Conservation (phyloP, 2,113 vertebrate species). For the Uria aalge region DNA sequence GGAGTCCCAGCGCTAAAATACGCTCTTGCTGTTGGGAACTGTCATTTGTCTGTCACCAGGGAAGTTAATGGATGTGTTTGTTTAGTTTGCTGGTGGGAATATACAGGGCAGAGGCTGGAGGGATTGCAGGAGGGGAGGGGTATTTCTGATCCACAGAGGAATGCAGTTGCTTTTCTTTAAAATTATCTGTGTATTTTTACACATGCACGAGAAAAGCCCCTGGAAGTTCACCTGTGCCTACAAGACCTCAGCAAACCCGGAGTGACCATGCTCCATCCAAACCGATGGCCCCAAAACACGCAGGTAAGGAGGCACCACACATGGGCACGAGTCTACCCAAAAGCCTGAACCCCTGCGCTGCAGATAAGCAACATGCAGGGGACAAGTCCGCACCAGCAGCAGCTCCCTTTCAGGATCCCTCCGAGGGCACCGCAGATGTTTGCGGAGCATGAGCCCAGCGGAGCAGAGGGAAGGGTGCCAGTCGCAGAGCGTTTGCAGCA, state of each 20-base stretch:
- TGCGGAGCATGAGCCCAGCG: fast-evolving
- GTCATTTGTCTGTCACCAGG: slow-evolving; percentile 64
- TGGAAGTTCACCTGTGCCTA: slow-evolving; percentile 14
- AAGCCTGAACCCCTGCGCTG: background rate
- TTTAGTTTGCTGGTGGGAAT: slow-evolving; percentile 63
- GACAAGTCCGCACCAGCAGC: fast-evolving
- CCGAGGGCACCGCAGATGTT: fast-evolving
- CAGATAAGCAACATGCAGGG: background rate
- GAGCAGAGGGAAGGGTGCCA: background rate
- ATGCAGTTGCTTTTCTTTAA: slow-evolving; percentile 52
- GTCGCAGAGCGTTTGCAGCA: background rate
- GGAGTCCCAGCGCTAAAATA: slow-evolving; percentile 16
- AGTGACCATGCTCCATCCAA: background rate
- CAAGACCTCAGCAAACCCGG: background rate
- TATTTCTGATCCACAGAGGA: slow-evolving; percentile 62
- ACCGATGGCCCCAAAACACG: fast-evolving
- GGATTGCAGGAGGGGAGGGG: slow-evolving; percentile 57
- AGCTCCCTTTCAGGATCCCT: background rate
- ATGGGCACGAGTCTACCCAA: background rate
- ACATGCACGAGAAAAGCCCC: background rate
- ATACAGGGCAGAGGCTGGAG: slow-evolving; percentile 14
- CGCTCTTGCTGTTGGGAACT: slow-evolving; percentile 44
- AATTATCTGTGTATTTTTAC: slow-evolving; percentile 16
- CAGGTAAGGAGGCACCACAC: background rate
- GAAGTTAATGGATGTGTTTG: slow-evolving; percentile 65